These are phyloP conservation scores for Gorsachius magnificus DNA, from an alignment of 2,797 vertebrate genomes.

Conservation along the genomic window DNA sequence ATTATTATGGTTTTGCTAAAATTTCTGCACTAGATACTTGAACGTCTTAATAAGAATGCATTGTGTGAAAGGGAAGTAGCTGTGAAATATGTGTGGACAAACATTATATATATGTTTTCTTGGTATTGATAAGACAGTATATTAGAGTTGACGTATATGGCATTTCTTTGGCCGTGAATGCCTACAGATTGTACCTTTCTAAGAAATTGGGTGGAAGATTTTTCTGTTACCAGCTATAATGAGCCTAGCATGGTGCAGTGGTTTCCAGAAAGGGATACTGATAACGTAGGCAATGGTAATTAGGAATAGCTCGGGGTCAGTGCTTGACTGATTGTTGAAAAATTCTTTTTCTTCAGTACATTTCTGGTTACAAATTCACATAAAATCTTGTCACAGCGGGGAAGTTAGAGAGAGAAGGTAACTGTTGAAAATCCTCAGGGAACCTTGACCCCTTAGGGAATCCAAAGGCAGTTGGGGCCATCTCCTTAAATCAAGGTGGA, in stretches of 20 bases:
- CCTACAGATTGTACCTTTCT: not conserved
- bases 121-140: not conserved
- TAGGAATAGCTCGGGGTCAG: not conserved
- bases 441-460: not conserved
- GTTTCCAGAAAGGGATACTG: not conserved
- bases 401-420: not conserved
- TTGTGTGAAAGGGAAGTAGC: not conserved
- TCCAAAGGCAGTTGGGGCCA: not conserved
- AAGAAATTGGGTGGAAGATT: not conserved
- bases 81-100: not conserved
- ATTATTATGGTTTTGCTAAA: not conserved
- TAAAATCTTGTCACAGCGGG: not conserved
- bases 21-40: not conserved
- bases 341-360: not conserved
- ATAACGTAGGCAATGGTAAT: not conserved
- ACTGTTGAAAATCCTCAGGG: not conserved
- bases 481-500: not conserved
- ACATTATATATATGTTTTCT: not conserved
- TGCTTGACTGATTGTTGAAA: not conserved
- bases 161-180: not conserved
- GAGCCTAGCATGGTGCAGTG: not conserved
- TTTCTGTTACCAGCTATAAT: not conserved
- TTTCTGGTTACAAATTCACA: not conserved
- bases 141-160: not conserved
- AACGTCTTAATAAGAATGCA: not conserved